Base-by-base conservation (phyloP, 2,797 vertebrate genomes). In the Limosa lapponica region DNA sequence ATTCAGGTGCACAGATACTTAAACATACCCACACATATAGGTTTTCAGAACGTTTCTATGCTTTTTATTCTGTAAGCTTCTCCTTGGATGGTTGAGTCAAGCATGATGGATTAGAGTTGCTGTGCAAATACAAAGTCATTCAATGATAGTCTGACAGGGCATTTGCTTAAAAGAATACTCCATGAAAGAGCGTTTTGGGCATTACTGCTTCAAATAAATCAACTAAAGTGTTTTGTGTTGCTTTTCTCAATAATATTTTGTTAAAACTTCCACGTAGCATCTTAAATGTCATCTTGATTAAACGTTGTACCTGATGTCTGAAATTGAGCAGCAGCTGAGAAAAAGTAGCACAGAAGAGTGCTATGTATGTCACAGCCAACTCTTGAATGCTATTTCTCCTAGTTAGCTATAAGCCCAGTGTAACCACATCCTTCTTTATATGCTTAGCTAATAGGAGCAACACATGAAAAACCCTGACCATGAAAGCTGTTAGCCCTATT, bases 201-300 rank as follows among this genome's bases (percentile, higher is more conserved):
- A 95, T 93, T 94, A 78, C 44, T 61, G 39, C 52, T 85, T 81
- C 82, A 95, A 89, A 96, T 95, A 96, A 96, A 94, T 88, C 72
- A 96, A 57, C 61, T 91, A 44, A 94, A 90, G 46, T 27, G 13
- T 37, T 96, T 91, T 88, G 43, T 75, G 49, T 81, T 67, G 37
- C 43, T 96, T 84, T 90, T 74, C 51, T 78, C 61, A 65, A 61
- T 75, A 58, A 66, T 71, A 97, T 94, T 95, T 94, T 69, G 46
- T 87, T 96, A 90, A 95, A 94, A 83, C 27, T 32, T 83, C 19
- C 74, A 24, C 28, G 5, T 62, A 77, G 30, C 48, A 70, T 82
- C 89, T 92, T 89, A 70, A 96, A 89, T 58, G n/a, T 87, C 81
- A 90, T 58, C 67, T 91, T 96, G 82, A 96, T 97, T 93, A 95